phyloP scores from a whole-genome alignment of 2,888 invertebrate genomes.

The Thyatira batis region DNA sequence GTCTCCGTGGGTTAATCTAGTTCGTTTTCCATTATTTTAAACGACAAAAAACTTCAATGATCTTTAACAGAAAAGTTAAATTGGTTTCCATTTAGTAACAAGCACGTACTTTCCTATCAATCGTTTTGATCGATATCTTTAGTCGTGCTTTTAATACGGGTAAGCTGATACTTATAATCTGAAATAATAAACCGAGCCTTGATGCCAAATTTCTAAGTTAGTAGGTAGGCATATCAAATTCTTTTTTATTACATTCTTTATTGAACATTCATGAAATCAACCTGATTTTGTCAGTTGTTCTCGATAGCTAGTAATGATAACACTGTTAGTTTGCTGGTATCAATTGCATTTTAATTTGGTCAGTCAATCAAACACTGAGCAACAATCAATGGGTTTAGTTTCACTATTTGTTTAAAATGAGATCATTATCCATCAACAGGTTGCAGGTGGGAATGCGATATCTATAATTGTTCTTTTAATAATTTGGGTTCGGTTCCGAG shows the following conservation, averaged over 20 bases:
- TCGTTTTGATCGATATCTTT: slow-evolving; percentile 48
- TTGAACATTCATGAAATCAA: background rate
- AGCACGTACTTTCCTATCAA: slow-evolving; percentile 46
- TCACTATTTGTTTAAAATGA: slow-evolving; percentile 75
- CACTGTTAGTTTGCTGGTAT: slow-evolving; percentile 20
- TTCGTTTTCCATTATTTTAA: slow-evolving; percentile 55
- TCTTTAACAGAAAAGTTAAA: slow-evolving; percentile 68
- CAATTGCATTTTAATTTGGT: slow-evolving; percentile 46
- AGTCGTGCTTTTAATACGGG: slow-evolving; percentile 45
- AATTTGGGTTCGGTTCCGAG: slow-evolving; percentile 73
- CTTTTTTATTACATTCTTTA: background rate
- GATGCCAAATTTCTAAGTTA: background rate
- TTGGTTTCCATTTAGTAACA: slow-evolving; percentile 65
- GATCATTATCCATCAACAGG: slow-evolving; percentile 78
- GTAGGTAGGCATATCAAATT: background rate
- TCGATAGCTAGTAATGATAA: slow-evolving; percentile 3
- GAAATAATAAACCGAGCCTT: slow-evolving; percentile 14
- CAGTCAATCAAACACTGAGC: slow-evolving; percentile 41
- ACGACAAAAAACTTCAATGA: slow-evolving; percentile 67
- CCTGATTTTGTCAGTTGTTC: background rate
- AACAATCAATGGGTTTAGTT: slow-evolving; percentile 50
- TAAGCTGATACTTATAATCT: slow-evolving; percentile 35
- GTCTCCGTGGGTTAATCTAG: slow-evolving; percentile 58
- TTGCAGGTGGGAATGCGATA: slow-evolving; percentile 80
- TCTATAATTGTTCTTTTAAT: slow-evolving; percentile 82